Base-by-base conservation (phyloP, 2,888 invertebrate genomes). In the Ceramica pisi region DNA sequence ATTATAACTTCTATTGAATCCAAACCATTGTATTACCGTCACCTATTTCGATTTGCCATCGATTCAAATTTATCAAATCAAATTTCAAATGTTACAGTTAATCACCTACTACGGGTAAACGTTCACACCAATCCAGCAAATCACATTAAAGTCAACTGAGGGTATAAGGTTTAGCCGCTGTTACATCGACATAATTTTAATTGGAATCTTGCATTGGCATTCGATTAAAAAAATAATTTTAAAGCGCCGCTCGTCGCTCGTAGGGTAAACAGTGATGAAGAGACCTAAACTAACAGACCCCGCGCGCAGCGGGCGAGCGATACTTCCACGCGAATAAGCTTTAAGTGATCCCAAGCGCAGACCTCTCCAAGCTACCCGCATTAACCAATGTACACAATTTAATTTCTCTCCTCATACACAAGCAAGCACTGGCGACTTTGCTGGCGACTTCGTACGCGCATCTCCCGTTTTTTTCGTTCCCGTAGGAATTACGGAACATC, bases 231-330 rank as follows among this genome's bases (percentile, higher is more conserved):
- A 72, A 31, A 48, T 10, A 41, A 66, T 66, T 74, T 48, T 59
- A 41, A 59, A 35, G 8, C 31, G n/a, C 31, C 35, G 46, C 38
- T 64, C 26, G 57, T 62, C 31, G 31, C 23, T 68, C 31, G 60
- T 57, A 35, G 41, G 5, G 46, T 53, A 69, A 75, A 72, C 66
- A 66, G 35, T 64, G 55, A 61, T 57, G 60, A 73, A 69, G 35
- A 51, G 69, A 56, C 67, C 64, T 78, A 82, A 79, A 70, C 77
- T 71, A 82, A 73, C 73, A 71, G 7, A 19, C 38, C 31, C 10
- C 10, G 67, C n/a, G 44, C 73, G 59, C 66, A 53, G 50, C 56
- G 48, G 44, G 62, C 57, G 61, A 44, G n/a, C 48, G 41, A n/a
- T 56, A 57, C 67, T 74, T 72, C 70, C 71, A 66, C 50, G 31